Conservation (phyloP, 1,140 invertebrate species). For the Leptonema lineaticorne region DNA sequence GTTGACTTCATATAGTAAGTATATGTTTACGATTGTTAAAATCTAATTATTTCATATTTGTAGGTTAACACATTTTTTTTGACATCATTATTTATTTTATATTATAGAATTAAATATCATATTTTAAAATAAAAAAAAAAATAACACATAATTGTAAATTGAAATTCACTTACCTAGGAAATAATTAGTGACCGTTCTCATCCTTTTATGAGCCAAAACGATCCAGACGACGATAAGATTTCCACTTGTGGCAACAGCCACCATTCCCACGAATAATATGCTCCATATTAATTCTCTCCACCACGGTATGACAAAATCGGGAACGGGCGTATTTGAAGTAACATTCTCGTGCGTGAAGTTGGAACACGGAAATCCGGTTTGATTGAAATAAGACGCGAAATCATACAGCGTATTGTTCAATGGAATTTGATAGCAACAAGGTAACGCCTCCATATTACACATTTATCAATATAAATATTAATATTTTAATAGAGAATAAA, state of each 20-base stretch:
- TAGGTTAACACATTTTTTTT: no score
- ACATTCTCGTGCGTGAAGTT: not conserved
- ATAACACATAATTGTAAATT: no score
- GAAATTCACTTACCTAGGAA: slow-evolving; percentile 67
- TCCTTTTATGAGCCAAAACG: slow-evolving; percentile 85
- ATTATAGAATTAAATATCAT: no score
- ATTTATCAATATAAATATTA: not conserved
- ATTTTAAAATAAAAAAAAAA: no score
- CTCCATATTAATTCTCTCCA: slow-evolving; percentile 87
- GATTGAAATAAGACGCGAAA: slow-evolving; percentile 35
- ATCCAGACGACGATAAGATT: slow-evolving; percentile 96
- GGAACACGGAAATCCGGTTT: not conserved
- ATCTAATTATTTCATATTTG: no score
- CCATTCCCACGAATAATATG: slow-evolving; percentile 81
- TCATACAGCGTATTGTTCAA: not conserved
- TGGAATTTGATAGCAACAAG: not conserved
- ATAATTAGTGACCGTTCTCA: slow-evolving; percentile 96
- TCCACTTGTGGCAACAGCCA: slow-evolving; percentile 86
- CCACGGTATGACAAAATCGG: slow-evolving; percentile 72
- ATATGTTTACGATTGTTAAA: no score
- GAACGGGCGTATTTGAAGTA: slow-evolving; percentile 1
- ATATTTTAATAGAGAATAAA: not conserved
- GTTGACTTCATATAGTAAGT: no score
- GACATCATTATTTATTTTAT: no score
- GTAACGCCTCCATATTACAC: not conserved